phyloP scores from a whole-genome alignment of 2,888 invertebrate species.

The Odontothrips loti region DNA sequence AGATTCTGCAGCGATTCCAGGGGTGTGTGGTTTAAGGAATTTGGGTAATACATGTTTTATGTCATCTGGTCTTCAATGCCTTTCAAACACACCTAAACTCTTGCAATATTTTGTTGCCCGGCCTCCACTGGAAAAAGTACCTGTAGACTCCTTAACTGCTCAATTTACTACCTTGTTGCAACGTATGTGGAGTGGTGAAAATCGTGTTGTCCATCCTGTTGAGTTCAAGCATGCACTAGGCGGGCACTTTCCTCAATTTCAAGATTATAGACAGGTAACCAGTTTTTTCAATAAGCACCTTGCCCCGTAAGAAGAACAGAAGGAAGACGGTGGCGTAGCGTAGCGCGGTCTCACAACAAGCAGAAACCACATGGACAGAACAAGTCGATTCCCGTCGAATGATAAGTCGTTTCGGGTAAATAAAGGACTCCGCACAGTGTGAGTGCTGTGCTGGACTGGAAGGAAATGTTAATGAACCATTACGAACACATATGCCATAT shows the following conservation, averaged over 20 bases:
- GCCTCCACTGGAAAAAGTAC: constrained; percentile 39
- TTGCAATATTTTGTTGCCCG: constrained; percentile 52
- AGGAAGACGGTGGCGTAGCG: too few species aligned
- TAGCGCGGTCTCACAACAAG: too few species aligned
- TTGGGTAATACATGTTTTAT: constrained; percentile 57
- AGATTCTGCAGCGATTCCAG: constrained; percentile 43
- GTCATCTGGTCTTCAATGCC: constrained; percentile 56
- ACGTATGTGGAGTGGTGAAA: constrained; percentile 57
- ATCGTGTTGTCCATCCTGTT: constrained; percentile 51
- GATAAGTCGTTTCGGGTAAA: too few species aligned
- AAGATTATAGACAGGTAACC: constrained; percentile 57
- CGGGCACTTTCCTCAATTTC: constrained; percentile 57
- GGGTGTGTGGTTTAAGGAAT: constrained; percentile 55
- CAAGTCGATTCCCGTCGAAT: too few species aligned
- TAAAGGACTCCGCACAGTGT: too few species aligned
- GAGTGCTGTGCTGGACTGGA: too few species aligned
- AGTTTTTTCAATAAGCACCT: too few species aligned
- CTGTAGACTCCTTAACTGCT: constrained; percentile 48
- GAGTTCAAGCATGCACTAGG: constrained; percentile 58
- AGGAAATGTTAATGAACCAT: too few species aligned
- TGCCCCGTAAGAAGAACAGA: too few species aligned
- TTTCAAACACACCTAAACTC: constrained; percentile 53
- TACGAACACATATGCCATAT: too few species aligned
- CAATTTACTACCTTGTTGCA: constrained; percentile 53
- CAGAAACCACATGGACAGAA: too few species aligned